These are phyloP conservation scores for Heteromyza rotundicornis DNA, from an alignment of 2,888 invertebrate genomes.

Conservation along the genomic window DNA sequence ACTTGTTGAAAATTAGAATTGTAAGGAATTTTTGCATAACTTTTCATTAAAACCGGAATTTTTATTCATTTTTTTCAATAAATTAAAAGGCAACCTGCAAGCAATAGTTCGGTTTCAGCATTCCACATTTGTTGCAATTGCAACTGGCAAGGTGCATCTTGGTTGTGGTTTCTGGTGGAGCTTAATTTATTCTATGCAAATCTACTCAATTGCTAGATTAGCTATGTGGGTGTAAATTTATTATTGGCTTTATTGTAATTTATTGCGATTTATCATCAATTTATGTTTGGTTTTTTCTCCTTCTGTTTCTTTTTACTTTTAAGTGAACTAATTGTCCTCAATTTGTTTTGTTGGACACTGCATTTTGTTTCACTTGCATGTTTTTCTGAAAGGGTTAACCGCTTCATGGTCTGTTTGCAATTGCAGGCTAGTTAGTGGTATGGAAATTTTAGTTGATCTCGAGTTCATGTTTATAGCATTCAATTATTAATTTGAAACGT, in stretches of 20 bases:
- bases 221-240: slow-evolving; percentile 19
- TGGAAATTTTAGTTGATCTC: slow-evolving; percentile 10
- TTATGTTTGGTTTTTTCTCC: too few relatives aligned
- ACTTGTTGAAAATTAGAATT: neutral
- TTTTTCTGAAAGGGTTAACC: slow-evolving; percentile 16
- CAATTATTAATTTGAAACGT: too few relatives aligned
- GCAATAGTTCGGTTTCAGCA: too few relatives aligned
- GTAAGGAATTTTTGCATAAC: neutral
- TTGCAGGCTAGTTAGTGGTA: slow-evolving; percentile 9
- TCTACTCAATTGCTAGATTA: neutral
- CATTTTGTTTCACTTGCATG: too few relatives aligned
- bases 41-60: neutral
- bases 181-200: neutral
- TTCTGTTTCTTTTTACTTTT: too few relatives aligned
- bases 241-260: slow-evolving; percentile 37
- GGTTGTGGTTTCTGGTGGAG: neutral
- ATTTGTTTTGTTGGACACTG: slow-evolving; percentile 4
- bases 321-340: slow-evolving; percentile 22
- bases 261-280: slow-evolving; percentile 46
- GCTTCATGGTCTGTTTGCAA: slow-evolving; percentile 1
- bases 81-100: neutral
- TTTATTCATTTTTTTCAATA: too few relatives aligned
- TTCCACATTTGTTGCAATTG: too few relatives aligned
- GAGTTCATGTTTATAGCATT: neutral
- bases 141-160: neutral